These are phyloP conservation scores for Seriola rivoliana DNA, from an alignment of 2,113 vertebrate species.

Conservation along the genomic window DNA sequence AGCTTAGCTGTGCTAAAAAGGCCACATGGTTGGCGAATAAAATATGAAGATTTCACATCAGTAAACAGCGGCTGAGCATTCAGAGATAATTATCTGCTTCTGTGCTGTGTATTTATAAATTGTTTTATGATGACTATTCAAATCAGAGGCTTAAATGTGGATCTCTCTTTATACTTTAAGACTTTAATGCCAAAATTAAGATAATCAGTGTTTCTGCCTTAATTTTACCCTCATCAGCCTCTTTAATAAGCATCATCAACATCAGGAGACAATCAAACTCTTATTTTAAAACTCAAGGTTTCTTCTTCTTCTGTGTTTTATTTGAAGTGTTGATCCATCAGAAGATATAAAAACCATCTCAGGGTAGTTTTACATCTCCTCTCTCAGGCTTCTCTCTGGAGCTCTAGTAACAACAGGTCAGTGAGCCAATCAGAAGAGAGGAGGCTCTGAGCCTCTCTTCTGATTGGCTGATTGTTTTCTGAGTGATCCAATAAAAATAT, in stretches of 20 bases:
- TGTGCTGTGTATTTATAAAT: conserved; percentile 14
- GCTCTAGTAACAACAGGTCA: too few relatives aligned
- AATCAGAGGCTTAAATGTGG: background rate
- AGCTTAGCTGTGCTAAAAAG: background rate
- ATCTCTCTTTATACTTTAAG: background rate
- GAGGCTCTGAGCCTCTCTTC: too few relatives aligned
- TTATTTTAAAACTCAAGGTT: too few relatives aligned
- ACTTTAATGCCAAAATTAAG: too few relatives aligned
- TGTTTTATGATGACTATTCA: background rate
- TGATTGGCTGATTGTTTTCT: too few relatives aligned
- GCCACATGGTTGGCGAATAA: background rate
- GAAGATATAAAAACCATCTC: too few relatives aligned
- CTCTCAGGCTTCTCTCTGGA: too few relatives aligned
- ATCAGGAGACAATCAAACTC: background rate
- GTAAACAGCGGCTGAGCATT: conserved; percentile 13
- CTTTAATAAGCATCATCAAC: background rate
- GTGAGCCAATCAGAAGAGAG: too few relatives aligned
- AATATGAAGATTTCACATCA: conserved; percentile 48
- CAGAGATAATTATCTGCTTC: conserved; percentile 46
- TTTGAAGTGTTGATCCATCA: too few relatives aligned
- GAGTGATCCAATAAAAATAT: too few relatives aligned
- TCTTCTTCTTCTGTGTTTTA: too few relatives aligned
- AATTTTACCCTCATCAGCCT: background rate
- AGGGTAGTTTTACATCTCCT: too few relatives aligned
- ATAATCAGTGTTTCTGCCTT: background rate